A percentile compares a stretch with the other conserved stretches of the same genome.
Evolutionary conservation across 2,888 invertebrate species (phyloP).

Genomic region (Homarus gammarus): DNA sequence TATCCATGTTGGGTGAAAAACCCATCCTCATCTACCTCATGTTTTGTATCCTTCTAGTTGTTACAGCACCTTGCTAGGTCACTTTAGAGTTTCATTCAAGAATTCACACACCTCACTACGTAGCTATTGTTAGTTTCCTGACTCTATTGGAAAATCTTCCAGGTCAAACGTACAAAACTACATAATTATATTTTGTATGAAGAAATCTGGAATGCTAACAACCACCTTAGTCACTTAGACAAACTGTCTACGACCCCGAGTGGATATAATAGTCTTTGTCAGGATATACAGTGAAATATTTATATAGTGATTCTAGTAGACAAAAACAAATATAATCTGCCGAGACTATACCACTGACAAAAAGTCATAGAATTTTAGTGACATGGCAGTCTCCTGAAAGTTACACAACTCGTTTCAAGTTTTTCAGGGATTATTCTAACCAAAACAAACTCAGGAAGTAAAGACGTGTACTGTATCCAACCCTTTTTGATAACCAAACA

Average conservation of each 20-base stretch:
- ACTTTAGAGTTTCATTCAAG: constrained; percentile 38
- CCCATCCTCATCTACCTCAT: constrained; percentile 66
- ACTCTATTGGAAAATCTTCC: constrained; percentile 62
- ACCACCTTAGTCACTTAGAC: constrained; percentile 25
- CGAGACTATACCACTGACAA: neutral
- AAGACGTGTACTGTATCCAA: constrained; percentile 59
- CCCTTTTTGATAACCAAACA: constrained; percentile 1
- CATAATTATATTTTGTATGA: constrained; percentile 59
- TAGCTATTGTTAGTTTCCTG: constrained; percentile 44
- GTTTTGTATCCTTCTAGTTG: constrained; percentile 71
- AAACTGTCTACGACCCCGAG: neutral
- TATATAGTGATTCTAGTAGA: constrained; percentile 34
- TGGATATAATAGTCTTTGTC: constrained; percentile 25
- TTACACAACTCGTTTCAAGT: constrained; percentile 6
- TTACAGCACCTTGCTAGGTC: constrained; percentile 68
- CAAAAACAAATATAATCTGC: constrained; percentile 1
- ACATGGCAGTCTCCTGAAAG: neutral
- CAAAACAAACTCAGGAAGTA: constrained; percentile 54
- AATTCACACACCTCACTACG: constrained; percentile 47
- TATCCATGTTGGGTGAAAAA: constrained; percentile 52
- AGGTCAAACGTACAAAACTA: constrained; percentile 63
- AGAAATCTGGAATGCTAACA: constrained; percentile 33
- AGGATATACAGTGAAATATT: constrained; percentile 40
- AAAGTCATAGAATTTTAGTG: constrained; percentile 7
- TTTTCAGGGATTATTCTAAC: constrained; percentile 3